A percentile compares a stretch with the other conserved stretches of the same genome.
phyloP scores from a whole-genome alignment of 1,140 invertebrate genomes.

The Linepithema humile region DNA sequence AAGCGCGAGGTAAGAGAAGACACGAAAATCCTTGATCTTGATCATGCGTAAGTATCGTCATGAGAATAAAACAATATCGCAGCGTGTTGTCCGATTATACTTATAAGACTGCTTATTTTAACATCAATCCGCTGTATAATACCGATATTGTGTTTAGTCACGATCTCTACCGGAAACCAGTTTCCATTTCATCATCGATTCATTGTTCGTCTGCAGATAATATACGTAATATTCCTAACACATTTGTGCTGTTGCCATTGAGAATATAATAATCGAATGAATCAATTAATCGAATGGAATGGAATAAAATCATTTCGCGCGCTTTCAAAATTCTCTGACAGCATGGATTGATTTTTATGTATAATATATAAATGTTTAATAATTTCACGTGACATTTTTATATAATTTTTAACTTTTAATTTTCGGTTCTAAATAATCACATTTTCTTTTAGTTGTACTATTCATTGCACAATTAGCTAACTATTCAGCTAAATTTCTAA shows the following conservation, averaged over 20 bases:
- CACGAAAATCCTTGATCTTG: slow-evolving; percentile 59
- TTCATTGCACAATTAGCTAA: neutral
- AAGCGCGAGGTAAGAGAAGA: neutral
- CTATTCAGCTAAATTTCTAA: no score
- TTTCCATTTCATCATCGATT: slow-evolving; percentile 27
- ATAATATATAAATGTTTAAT: neutral
- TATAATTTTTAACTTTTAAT: neutral
- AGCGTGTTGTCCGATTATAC: neutral
- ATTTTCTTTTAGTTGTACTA: neutral
- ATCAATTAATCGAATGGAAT: neutral
- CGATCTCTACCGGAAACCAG: slow-evolving; percentile 50
- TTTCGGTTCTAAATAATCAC: neutral
- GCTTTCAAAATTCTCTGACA: neutral
- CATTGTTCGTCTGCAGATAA: neutral
- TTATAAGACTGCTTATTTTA: slow-evolving; percentile 20
- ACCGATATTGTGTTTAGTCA: slow-evolving; percentile 21
- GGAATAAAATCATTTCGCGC: neutral
- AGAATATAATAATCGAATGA: neutral
- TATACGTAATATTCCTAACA: neutral
- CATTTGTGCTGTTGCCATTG: neutral
- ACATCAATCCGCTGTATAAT: slow-evolving; percentile 34
- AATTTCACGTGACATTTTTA: neutral
- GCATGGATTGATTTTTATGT: neutral
- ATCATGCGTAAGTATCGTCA: slow-evolving; percentile 1
- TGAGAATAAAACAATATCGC: slow-evolving; percentile 23